These are phyloP conservation scores for Rhea pennata DNA, from an alignment of 2,113 vertebrate genomes.

Conservation along the genomic window DNA sequence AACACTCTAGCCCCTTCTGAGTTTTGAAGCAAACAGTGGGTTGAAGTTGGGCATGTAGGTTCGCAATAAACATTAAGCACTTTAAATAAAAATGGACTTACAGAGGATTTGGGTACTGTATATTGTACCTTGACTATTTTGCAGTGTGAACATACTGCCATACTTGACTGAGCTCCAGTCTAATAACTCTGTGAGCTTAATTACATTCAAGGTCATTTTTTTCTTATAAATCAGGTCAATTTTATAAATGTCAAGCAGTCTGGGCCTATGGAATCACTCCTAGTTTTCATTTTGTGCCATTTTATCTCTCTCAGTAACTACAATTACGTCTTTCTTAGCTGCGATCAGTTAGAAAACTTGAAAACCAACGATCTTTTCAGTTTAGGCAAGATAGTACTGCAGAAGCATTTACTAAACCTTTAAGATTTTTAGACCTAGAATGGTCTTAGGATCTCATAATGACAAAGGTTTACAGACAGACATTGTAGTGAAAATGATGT, in stretches of 20 bases:
- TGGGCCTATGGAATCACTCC: not conserved
- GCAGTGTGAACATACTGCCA: not conserved
- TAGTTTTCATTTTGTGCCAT: conserved; percentile 11
- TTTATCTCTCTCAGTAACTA: not conserved
- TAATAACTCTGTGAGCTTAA: conserved; percentile 26
- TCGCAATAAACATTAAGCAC: not conserved
- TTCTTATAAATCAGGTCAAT: conserved; percentile 18
- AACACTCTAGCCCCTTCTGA: not conserved
- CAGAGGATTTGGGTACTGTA: not conserved
- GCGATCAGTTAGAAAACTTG: not conserved
- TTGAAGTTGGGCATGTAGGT: not conserved
- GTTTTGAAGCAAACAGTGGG: not conserved
- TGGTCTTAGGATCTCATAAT: not conserved
- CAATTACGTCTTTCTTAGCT: conserved; percentile 10
- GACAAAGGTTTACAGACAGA: not conserved
- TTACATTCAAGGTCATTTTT: conserved; percentile 55
- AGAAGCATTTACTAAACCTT: not conserved
- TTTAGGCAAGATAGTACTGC: not conserved
- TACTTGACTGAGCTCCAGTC: conserved; percentile 13
- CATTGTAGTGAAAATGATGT: not conserved
- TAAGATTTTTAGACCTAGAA: not conserved
- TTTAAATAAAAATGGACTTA: conserved; percentile 14
- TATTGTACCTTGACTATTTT: conserved; percentile 8
- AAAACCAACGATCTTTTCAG: not conserved
- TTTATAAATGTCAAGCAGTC: conserved; percentile 52